A percentile compares a stretch with the other conserved stretches of the same genome.
Conservation (phyloP, 2,113 vertebrate genomes). For the cattle (Bos taurus) region DNA sequence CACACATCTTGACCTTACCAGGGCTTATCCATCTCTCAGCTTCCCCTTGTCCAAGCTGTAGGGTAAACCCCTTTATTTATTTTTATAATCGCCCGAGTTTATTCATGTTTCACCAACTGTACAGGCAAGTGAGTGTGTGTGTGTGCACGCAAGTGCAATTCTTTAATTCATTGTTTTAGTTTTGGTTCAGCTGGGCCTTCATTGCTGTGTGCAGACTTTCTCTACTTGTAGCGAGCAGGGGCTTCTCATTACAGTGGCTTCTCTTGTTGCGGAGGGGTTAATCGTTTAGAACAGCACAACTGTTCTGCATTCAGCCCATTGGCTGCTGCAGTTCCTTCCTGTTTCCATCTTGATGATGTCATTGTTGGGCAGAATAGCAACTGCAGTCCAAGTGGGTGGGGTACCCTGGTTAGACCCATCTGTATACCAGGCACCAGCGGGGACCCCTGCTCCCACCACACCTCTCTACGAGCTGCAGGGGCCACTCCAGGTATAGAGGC, state of each 20-base stretch:
- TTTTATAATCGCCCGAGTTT: background rate
- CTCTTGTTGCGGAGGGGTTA: background rate
- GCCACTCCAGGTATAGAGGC: background rate
- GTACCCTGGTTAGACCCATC: background rate
- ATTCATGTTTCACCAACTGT: background rate
- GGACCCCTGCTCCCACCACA: background rate
- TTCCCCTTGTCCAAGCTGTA: background rate
- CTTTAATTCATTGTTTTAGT: background rate
- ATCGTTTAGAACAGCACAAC: background rate
- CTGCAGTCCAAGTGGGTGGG: background rate
- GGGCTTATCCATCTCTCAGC: background rate
- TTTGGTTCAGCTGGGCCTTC: background rate
- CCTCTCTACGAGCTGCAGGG: background rate
- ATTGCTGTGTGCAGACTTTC: background rate
- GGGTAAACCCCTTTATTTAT: background rate
- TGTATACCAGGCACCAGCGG: background rate
- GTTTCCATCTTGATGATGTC: background rate
- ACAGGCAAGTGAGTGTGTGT: background rate
- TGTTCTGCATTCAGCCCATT: background rate
- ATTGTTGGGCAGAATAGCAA: background rate
- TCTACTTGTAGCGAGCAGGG: background rate
- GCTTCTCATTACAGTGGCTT: background rate
- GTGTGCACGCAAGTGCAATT: background rate
- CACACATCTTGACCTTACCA: background rate
- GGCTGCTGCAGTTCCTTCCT: background rate